These are phyloP conservation scores for Calycopis cecrops DNA, from an alignment of 1,140 invertebrate genomes.

Conservation along the genomic window DNA sequence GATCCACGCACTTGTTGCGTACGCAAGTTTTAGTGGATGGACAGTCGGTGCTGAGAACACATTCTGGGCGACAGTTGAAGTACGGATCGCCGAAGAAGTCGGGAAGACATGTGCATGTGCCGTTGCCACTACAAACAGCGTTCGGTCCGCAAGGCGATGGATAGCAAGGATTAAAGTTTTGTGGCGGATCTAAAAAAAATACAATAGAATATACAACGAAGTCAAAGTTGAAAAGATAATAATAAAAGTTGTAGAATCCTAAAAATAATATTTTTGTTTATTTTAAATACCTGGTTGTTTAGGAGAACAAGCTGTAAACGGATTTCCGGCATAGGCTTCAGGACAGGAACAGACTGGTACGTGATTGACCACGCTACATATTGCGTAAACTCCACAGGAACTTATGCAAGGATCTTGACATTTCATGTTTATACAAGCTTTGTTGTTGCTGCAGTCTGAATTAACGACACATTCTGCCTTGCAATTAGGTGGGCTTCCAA, in stretches of 20 bases:
- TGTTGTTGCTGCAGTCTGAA: constrained; percentile 85
- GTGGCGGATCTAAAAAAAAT: constrained; percentile 59
- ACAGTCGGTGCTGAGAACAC: constrained; percentile 82
- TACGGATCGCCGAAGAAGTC: constrained; percentile 81
- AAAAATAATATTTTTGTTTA: too few relatives aligned
- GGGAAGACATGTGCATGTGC: constrained; percentile 79
- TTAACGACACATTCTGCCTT: constrained; percentile 87
- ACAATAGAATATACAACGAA: too few relatives aligned
- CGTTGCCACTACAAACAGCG: constrained; percentile 77
- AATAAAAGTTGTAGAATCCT: too few relatives aligned
- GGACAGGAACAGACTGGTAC: constrained; percentile 85
- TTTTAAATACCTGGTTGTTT: constrained; percentile 77
- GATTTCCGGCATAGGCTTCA: constrained; percentile 84
- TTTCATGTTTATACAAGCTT: constrained; percentile 89
- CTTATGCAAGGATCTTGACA: constrained; percentile 91
- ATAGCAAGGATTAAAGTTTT: constrained; percentile 76
- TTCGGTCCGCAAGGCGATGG: constrained; percentile 83
- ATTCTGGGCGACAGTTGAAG: constrained; percentile 80
- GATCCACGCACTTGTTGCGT: constrained; percentile 83
- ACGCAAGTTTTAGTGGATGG: constrained; percentile 79
- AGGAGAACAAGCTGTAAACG: constrained; percentile 77
- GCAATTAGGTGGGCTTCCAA: constrained; percentile 83
- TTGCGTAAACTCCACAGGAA: constrained; percentile 86
- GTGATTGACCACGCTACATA: constrained; percentile 87
- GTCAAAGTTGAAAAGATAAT: too few relatives aligned